Evolutionary conservation across 2,888 invertebrate species (phyloP).

Genomic region (Stenoptilia bipunctidactyla): DNA sequence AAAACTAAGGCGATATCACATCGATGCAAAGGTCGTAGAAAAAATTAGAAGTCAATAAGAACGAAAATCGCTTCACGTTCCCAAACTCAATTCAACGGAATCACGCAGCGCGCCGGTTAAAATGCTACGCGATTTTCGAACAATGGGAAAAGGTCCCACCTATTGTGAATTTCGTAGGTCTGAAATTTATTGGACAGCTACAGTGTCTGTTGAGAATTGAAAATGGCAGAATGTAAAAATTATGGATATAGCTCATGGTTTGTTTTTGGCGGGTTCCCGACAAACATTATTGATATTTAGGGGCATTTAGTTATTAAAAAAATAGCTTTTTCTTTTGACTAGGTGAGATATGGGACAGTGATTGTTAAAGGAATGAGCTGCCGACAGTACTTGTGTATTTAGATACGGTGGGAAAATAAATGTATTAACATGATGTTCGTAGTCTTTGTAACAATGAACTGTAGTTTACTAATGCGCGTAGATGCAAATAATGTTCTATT

Average conservation of each 20-base stretch:
- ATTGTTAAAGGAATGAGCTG: constrained; percentile 39
- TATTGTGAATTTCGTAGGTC: constrained; percentile 65
- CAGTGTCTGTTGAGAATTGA: constrained; percentile 70
- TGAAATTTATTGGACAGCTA: constrained; percentile 70
- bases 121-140: constrained; percentile 50
- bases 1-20: constrained; percentile 47
- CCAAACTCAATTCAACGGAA: constrained; percentile 32
- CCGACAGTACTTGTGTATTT: constrained; percentile 42
- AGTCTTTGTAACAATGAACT: background rate
- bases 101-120: constrained; percentile 16
- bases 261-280: constrained; percentile 69
- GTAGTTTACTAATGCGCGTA: too few species aligned
- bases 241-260: constrained; percentile 68
- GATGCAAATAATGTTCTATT: too few species aligned
- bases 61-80: constrained; percentile 37
- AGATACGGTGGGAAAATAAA: constrained; percentile 42
- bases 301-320: constrained; percentile 57
- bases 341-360: constrained; percentile 48
- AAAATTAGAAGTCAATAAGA: constrained; percentile 31
- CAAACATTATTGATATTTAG: constrained; percentile 69
- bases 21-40: constrained; percentile 52
- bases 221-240: constrained; percentile 66
- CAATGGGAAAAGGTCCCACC: constrained; percentile 47
- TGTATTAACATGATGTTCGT: constrained; percentile 38
- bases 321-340: constrained; percentile 38